Base-by-base conservation (phyloP, 2,888 invertebrate genomes). In the Caenorhabditis afra region DNA sequence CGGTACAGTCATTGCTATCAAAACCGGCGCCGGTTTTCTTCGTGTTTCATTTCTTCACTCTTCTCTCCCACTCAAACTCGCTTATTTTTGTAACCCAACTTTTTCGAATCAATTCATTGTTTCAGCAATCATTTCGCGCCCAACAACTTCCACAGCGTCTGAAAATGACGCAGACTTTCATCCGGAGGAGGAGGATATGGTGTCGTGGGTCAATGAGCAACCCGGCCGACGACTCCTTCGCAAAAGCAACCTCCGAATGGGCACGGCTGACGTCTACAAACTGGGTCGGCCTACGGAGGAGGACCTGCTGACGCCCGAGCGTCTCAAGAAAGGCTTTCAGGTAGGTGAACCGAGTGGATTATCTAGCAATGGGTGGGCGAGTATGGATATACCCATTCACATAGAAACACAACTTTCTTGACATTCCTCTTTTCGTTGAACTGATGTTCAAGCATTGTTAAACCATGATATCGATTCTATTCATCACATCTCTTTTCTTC, bases 211-310 rank as follows among this genome's bases (percentile, higher is more conserved):
- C 52, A 45, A 73, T 20, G 44, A 52, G 1, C 58, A 47, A 3
- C 74, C 76, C 1, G 73, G 59, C 16, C 44, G 74, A 23, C 50
- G 81, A 11, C 47, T 55, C n/a, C 50, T 81, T 10, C 57, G 76
- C 14, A 81, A 68, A 37, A 23, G 22, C n/a, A 59, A 71, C 18
- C 41, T 23, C n/a, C 66, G 66, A 35, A 39, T 71, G 62, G 81
- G 76, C 5, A 58, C 76, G 11, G 83, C 88, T 1, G 88, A 89
- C 80, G 85, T 88, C 11, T 88, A 85, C 67, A 86, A 86, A 16
- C 89, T 87, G 41, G 80, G 86, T 35, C 55, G 64, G 7, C 67
- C 75, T 10, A 86, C 85, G 59, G 88, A 88, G 57, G 88, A 88
- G 65, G 88, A 88, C 52, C 75, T 74, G 52, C 55, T 88, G 57